Evolutionary conservation across 2,888 invertebrate species (phyloP).

Genomic region (Sarcophaga carnaria): DNA sequence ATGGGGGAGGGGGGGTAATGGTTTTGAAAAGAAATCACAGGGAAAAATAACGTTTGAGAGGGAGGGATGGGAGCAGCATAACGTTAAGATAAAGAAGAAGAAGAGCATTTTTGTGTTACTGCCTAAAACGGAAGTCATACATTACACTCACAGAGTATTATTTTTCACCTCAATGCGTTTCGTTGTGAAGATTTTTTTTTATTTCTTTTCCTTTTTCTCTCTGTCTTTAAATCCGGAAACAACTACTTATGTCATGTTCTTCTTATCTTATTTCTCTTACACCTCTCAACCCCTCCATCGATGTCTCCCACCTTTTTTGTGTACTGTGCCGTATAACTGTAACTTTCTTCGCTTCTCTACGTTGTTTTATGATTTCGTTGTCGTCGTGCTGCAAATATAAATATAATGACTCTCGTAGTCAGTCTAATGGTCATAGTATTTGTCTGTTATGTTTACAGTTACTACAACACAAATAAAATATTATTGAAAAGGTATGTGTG

Average conservation of each 20-base stretch:
- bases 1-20: no score
- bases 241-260: conserved; percentile 59
- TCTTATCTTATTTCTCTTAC: neutral
- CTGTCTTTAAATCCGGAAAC: conserved; percentile 56
- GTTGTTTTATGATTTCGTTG: neutral
- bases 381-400: neutral
- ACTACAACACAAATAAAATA: conserved; percentile 32
- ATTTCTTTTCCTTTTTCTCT: neutral
- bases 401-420: neutral
- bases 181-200: conserved; percentile 49
- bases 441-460: neutral
- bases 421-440: neutral
- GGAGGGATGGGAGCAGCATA: neutral
- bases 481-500: conserved; percentile 11
- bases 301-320: neutral
- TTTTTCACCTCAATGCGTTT: conserved; percentile 65
- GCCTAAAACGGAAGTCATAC: conserved; percentile 62
- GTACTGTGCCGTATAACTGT: neutral
- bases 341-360: neutral
- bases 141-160: conserved; percentile 41
- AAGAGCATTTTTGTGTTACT: neutral
- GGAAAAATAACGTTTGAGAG: neutral
- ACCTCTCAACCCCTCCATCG: no score
- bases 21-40: neutral
- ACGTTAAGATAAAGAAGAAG: neutral